Percentiles rank a stretch among this genome's conserved stretches.
These are phyloP conservation scores for Bolinopsis microptera DNA, from an alignment of 37 sponge, comb jelly and placozoan genomes.

Conservation along the genomic window DNA sequence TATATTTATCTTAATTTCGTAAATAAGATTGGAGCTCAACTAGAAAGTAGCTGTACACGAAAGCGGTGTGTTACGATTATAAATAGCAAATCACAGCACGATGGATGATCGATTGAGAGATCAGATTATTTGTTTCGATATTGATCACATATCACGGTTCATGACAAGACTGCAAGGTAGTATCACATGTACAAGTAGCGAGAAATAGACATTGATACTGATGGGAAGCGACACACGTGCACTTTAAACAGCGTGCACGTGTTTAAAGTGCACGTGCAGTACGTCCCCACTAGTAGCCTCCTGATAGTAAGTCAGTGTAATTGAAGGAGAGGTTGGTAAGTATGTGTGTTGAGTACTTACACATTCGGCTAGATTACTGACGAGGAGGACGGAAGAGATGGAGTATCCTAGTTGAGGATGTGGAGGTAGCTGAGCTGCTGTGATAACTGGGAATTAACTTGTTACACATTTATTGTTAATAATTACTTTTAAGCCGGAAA, in stretches of 20 bases:
- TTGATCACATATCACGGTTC: not conserved
- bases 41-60: not conserved
- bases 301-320: not conserved
- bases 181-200: not conserved
- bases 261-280: not conserved
- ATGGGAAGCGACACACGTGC: too few relatives aligned
- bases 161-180: not conserved
- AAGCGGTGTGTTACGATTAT: conserved; percentile 16
- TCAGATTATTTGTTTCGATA: not conserved
- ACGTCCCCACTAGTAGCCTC: not conserved
- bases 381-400: conserved; percentile 55
- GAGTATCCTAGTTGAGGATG: conserved; percentile 60
- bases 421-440: conserved; percentile 17
- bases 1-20: too few relatives aligned
- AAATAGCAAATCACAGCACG: not conserved
- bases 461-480: too few relatives aligned
- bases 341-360: conserved; percentile 7
- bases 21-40: too few relatives aligned
- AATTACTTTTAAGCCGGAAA: too few relatives aligned
- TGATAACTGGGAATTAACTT: not conserved
- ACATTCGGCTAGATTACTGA: conserved; percentile 53
- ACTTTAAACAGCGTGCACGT: too few relatives aligned
- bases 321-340: not conserved
- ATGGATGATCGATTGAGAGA: not conserved
- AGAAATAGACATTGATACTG: not conserved